Conservation (phyloP, 2,888 invertebrate genomes). For the Nomada ferruginata region DNA sequence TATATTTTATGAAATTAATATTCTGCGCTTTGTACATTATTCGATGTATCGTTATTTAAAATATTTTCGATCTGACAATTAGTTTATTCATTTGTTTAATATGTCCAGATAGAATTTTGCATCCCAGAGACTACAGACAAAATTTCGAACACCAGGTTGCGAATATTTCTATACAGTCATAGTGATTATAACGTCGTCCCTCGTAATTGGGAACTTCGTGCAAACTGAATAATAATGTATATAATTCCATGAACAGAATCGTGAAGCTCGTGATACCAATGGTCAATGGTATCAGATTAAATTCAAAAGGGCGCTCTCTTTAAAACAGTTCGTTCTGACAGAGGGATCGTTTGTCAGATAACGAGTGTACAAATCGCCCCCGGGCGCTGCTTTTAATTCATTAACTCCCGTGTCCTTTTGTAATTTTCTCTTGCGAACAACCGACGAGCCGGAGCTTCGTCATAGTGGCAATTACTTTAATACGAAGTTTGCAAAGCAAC, state of each 20-base stretch:
- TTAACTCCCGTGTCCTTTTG: constrained; percentile 37
- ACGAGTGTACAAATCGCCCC: constrained; percentile 29
- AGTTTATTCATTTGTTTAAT: no score
- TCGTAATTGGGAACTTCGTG: no score
- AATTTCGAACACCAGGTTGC: no score
- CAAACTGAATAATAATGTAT: background rate
- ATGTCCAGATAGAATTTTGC: no score
- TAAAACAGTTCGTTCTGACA: constrained; percentile 8
- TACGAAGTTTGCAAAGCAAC: constrained; percentile 36
- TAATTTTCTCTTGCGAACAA: constrained; percentile 22
- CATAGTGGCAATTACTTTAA: constrained; percentile 38
- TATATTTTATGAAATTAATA: no score
- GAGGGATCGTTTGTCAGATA: constrained; percentile 34
- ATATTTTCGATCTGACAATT: no score
- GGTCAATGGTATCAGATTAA: background rate
- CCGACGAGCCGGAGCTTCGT: constrained; percentile 24
- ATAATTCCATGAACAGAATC: background rate
- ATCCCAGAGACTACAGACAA: no score
- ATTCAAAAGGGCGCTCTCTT: background rate
- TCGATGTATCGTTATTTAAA: no score
- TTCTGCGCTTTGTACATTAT: no score
- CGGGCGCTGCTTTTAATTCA: constrained; percentile 49
- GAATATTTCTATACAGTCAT: no score
- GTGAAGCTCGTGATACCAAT: background rate
- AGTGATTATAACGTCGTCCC: no score